Percentiles rank a stretch among this genome's conserved stretches.
phyloP scores from a whole-genome alignment of 2,888 invertebrate species.

The Parnassius mnemosyne region DNA sequence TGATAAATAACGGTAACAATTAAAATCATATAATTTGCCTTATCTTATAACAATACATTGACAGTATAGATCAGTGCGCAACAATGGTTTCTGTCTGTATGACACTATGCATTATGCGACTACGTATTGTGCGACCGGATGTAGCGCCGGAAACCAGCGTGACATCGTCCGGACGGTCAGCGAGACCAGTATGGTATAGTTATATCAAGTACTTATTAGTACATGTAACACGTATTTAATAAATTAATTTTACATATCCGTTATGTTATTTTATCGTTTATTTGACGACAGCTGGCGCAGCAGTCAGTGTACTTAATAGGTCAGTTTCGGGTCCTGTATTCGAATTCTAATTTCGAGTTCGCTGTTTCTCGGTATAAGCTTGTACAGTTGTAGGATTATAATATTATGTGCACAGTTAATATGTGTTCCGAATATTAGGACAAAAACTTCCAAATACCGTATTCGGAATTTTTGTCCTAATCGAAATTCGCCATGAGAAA shows the following conservation, averaged over 20 bases:
- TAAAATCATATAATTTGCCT: slow-evolving; percentile 6
- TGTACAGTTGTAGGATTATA: no score
- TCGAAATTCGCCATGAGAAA: no score
- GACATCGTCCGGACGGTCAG: slow-evolving; percentile 39
- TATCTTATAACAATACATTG: slow-evolving; percentile 14
- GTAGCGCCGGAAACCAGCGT: slow-evolving; percentile 58
- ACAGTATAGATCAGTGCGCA: neutral
- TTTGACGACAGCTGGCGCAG: no score
- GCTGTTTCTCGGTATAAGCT: no score
- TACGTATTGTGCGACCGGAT: slow-evolving; percentile 53
- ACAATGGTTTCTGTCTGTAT: slow-evolving; percentile 11
- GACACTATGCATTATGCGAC: neutral
- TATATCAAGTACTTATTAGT: neutral
- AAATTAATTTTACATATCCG: neutral
- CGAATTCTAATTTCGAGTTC: no score
- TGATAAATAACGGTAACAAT: slow-evolving; percentile 20
- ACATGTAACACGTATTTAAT: neutral
- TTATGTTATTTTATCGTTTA: no score
- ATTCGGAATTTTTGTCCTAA: no score
- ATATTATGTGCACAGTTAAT: no score
- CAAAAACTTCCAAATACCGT: no score
- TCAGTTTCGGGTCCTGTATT: no score
- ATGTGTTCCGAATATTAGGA: no score
- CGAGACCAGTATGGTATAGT: neutral
- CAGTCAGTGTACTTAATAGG: no score